phyloP scores from a whole-genome alignment of 2,888 invertebrate species.

The Allophyes oxyacanthae region DNA sequence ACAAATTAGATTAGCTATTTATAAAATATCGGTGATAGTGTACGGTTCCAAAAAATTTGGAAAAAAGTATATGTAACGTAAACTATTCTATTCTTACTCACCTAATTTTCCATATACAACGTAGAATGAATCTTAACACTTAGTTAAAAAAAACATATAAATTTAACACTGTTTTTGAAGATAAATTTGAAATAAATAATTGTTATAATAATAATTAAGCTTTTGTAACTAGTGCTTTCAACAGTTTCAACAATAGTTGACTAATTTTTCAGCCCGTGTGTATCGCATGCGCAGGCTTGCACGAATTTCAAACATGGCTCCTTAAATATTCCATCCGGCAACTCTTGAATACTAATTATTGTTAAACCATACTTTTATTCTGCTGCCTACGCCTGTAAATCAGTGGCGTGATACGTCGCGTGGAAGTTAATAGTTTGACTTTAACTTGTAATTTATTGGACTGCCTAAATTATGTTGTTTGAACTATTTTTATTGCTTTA shows the following conservation, averaged over 20 bases:
- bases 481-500: slow-evolving; percentile 45
- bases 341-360: slow-evolving; percentile 76
- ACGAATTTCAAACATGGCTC: slow-evolving; percentile 65
- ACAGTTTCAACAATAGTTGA: not conserved
- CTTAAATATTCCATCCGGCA: slow-evolving; percentile 65
- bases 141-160: too few relatives aligned
- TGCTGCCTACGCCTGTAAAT: slow-evolving; percentile 39
- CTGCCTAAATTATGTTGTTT: slow-evolving; percentile 51
- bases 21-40: too few relatives aligned
- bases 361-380: slow-evolving; percentile 44
- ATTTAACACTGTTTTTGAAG: too few relatives aligned
- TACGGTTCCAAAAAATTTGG: too few relatives aligned
- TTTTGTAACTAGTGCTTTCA: too few relatives aligned
- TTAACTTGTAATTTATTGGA: slow-evolving; percentile 48
- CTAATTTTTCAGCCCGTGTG: slow-evolving; percentile 32
- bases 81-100: too few relatives aligned
- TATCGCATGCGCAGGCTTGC: slow-evolving; percentile 54
- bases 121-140: too few relatives aligned
- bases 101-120: too few relatives aligned
- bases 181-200: too few relatives aligned
- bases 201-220: too few relatives aligned
- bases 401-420: slow-evolving; percentile 45
- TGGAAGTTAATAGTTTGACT: slow-evolving; percentile 38
- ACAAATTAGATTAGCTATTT: too few relatives aligned
- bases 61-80: too few relatives aligned